Evolutionary conservation across 2,113 vertebrate species (phyloP), one percentile per base, ranked within the genome.

Genomic region (Rattus rattus): DNA sequence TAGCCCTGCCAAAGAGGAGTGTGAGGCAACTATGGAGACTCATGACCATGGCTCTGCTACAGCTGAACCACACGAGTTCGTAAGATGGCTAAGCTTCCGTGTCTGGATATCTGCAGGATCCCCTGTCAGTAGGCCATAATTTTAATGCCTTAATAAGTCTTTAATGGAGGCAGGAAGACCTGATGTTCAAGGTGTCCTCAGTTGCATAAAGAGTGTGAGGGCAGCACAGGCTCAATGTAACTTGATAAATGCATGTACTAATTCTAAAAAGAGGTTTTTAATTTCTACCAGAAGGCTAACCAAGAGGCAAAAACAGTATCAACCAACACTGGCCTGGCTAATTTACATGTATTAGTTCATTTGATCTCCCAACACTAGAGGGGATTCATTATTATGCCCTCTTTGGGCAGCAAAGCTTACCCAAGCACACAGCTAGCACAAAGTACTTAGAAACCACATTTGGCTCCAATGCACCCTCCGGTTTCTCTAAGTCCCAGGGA

Each of bases 21-120:
- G 72, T 28, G 80, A 26, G n/a, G 77, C 52, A 72, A 92, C 90
- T 17, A 43, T 80, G 17, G 36, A 80, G 43, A 67, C 56, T 43
- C 28, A 49, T 1, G 30, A 85, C 54, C 54, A 85, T 88, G 49
- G 59, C 94, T 96, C 88, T 96, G 79, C 84, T 92, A 81, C 91
- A 89, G 92, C 63, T 72, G 76, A 12, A 91, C 83, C 33, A 24
- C 85, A 92, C 12, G 11, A 36, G 36, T 52, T 54, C 14, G 12
- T 14, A 61, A 39, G 56, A 59, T 26, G 36, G 36, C 20, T n/a
- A 11, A n/a, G 79, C 79, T 59, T 59, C 79, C 52, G 24, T 61
- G 7, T 5, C 79, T 59, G 54, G 36, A 26, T 24, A 59, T 0
- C 36, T 59, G 36, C 56, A 83, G 54, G 36, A 11, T 30, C 28